Base-by-base conservation (phyloP, 2,113 vertebrate species). In the Formicarius rufipectus region DNA sequence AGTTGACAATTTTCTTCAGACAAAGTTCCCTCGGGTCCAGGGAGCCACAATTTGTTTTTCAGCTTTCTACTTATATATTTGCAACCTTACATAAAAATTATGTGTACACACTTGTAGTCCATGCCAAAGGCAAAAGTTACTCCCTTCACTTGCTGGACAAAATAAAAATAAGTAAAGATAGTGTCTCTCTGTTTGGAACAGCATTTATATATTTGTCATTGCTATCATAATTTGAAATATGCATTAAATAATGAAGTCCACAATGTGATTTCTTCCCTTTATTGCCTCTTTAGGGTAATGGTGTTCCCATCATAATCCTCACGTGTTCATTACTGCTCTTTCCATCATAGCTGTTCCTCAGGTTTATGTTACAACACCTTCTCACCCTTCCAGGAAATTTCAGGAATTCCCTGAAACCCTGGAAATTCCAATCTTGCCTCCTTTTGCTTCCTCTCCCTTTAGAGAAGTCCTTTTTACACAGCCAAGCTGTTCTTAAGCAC, bases 1-100 rank as follows among this genome's bases (percentile, higher is more conserved):
- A 44, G 20, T 68, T 84, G 71, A 89, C 94, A 60, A 71, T 68
- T 97, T 96, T 92, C 74, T 63, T 91, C 74, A 93, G 84, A 79
- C 42, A 60, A 81, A 92, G 30, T 79, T 96, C 83, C 47, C 56
- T 74, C 86, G 74, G 44, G 47, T 89, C 95, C 53, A 50, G 73
- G 83, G 52, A 72, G 37, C 66, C 67, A 39, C 20, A 89, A 72
- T 94, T 96, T 96, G 81, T 82, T 81, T 75, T 89, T 31, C 40
- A 47, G 21, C 75, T 81, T 92, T 87, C 87, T 74, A 28, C 59
- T 90, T 90, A 42, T n/a, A 14, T 28, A 64, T 40, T 14, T n/a
- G 1, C 27, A 16, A 30, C 6, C 63, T 86, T 80, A 50, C 44
- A 9, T 23, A 53, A 33, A 79, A 59, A 50, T 64, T 59, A 28